These are phyloP conservation scores for Campaea margaritaria DNA, from an alignment of 2,888 invertebrate genomes.

Conservation along the genomic window DNA sequence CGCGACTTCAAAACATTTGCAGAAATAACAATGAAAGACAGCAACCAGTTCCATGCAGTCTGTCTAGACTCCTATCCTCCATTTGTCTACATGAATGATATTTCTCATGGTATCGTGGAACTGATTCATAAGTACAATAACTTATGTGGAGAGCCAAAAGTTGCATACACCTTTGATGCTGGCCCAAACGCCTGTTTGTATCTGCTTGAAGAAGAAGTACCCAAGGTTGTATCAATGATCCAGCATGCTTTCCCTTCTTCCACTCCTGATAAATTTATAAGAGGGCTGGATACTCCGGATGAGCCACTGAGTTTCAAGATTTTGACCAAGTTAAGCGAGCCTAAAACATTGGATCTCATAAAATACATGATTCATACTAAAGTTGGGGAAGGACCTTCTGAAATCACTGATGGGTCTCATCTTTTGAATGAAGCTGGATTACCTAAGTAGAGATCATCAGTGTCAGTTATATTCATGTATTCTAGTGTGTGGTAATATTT, in stretches of 20 bases:
- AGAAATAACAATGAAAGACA: slow-evolving; percentile 98
- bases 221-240: slow-evolving; percentile 88
- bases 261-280: slow-evolving; percentile 62
- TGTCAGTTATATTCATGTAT: slow-evolving; percentile 26
- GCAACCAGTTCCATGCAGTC: slow-evolving; percentile 98
- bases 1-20: slow-evolving; percentile 94
- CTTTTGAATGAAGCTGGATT: slow-evolving; percentile 63
- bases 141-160: slow-evolving; percentile 86
- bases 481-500: slow-evolving; percentile 5
- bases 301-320: slow-evolving; percentile 47
- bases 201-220: slow-evolving; percentile 90
- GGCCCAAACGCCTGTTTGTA: slow-evolving; percentile 98
- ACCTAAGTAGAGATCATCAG: slow-evolving; percentile 43
- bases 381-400: slow-evolving; percentile 91
- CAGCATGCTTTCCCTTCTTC: slow-evolving; percentile 89
- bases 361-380: slow-evolving; percentile 94
- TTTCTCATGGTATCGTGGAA: slow-evolving; percentile 91
- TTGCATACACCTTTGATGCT: slow-evolving; percentile 99
- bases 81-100: slow-evolving; percentile 95
- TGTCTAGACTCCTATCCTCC: slow-evolving; percentile 98
- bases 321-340: slow-evolving; percentile 57
- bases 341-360: slow-evolving; percentile 84
- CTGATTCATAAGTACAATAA: slow-evolving; percentile 94
- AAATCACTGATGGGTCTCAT: slow-evolving; percentile 70
- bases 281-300: slow-evolving; percentile 55